These are phyloP conservation scores for Caenorhabditis virilis DNA, from an alignment of 2,888 invertebrate genomes.

Conservation along the genomic window DNA sequence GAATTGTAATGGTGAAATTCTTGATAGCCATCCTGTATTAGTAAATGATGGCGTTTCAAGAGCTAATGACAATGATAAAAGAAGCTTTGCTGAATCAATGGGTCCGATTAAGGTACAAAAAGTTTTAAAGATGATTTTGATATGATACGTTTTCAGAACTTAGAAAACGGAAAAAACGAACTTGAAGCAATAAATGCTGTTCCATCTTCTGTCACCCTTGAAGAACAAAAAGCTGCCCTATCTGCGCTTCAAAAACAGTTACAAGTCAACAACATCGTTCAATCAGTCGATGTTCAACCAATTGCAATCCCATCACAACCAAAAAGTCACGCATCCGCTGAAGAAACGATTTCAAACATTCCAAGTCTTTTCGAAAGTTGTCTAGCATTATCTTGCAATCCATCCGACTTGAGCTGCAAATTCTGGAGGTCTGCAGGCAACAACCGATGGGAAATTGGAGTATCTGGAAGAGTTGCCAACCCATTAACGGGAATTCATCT, in stretches of 20 bases:
- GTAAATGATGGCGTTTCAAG: constrained; percentile 29
- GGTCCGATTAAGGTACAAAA: constrained; percentile 34
- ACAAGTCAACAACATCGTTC: constrained; percentile 23
- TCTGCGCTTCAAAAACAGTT: constrained; percentile 25
- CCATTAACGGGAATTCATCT: constrained; percentile 50
- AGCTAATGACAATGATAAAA: constrained; percentile 26
- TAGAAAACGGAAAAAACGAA: constrained; percentile 31
- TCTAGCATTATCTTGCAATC: constrained; percentile 53
- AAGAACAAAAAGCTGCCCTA: constrained; percentile 21
- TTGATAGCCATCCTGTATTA: constrained; percentile 42
- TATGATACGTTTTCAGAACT: not conserved
- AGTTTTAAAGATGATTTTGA: not conserved
- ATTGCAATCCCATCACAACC: constrained; percentile 1
- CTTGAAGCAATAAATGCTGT: constrained; percentile 48
- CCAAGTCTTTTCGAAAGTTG: constrained; percentile 50
- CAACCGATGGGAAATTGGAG: constrained; percentile 59
- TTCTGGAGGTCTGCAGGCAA: constrained; percentile 57
- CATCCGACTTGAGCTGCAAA: constrained; percentile 57
- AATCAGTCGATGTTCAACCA: constrained; percentile 2
- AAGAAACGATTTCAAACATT: constrained; percentile 10
- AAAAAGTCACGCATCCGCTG: too few relatives aligned
- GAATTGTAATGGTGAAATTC: constrained; percentile 39
- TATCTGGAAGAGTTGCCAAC: constrained; percentile 49
- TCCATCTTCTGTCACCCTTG: constrained; percentile 14
- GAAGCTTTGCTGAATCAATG: constrained; percentile 32